Evolutionary conservation across 2,113 vertebrate genomes (phyloP), one percentile per base, ranked within the genome.

Genomic region (Vulpes vulpes): DNA sequence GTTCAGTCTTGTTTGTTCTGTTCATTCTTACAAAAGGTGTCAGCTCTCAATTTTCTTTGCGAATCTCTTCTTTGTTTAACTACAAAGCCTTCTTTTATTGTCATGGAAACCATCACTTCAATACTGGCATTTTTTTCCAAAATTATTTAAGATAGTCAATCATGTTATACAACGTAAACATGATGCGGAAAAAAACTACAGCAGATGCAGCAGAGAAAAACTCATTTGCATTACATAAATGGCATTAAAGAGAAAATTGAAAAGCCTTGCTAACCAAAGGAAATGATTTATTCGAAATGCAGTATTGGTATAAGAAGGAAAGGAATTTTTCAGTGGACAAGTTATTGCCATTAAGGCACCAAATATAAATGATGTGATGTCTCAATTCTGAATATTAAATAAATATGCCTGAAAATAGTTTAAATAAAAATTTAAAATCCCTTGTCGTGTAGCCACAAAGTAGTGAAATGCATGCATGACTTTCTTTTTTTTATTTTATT

Each of bases 161-260:
- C 76, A 62, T 91, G 84, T 94, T 94, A 82, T 76, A 89, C 49
- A 67, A 95, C 11, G 23, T 95, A 97, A 97, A 97, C 85, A 97
- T 25, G 25, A 82, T 38, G 84, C 85, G 59, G 84, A 55, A 43
- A 92, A 97, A 97, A 96, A 81, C 67, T 53, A 88, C 60, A 96
- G 73, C 95, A 92, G 87, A 96, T 96, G 95, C 35, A 84, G 51
- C 64, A 73, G 43, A 79, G 59, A 60, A 94, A 92, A 59, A 20
- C 59, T 96, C 38, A 94, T 97, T 97, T 93, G 69, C 94, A 96
- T 98, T 92, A 82, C 76, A 35, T 93, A 97, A 96, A 53, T 94
- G 94, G 22, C 84, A 96, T 96, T 97, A 91, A 94, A 85, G 55
- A 80, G 76, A 92, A 92, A 84, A 91, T 62, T 95, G 38, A 90